Evolutionary conservation across 2,113 vertebrate species (phyloP).

Genomic region (Catharus bicknelli): DNA sequence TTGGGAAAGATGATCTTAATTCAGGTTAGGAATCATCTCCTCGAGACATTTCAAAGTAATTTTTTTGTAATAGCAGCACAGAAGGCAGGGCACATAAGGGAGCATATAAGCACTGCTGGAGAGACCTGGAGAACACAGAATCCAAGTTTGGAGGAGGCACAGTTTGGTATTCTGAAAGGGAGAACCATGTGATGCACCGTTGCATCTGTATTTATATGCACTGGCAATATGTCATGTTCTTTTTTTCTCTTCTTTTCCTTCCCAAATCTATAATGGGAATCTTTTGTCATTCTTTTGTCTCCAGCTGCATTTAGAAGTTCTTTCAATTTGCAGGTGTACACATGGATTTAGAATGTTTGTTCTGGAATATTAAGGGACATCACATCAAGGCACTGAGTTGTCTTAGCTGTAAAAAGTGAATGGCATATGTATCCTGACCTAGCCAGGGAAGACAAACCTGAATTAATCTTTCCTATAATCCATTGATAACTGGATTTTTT

Average conservation of each 20-base stretch:
- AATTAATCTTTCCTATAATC: background rate
- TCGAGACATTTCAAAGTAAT: background rate
- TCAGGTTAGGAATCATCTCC: background rate
- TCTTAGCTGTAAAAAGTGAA: background rate
- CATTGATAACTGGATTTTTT: background rate
- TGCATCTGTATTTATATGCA: background rate
- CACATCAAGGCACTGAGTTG: background rate
- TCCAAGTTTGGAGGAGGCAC: background rate
- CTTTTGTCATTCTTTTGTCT: background rate
- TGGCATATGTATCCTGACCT: background rate
- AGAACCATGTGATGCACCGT: background rate
- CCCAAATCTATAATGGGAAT: background rate
- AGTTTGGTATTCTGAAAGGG: background rate
- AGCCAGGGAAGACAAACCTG: background rate
- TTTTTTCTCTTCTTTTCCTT: background rate
- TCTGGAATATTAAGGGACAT: background rate
- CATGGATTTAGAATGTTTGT: background rate
- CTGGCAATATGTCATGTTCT: background rate
- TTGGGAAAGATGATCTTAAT: background rate
- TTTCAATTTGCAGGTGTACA: background rate
- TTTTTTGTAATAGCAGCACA: background rate
- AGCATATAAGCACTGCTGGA: background rate
- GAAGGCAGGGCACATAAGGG: background rate
- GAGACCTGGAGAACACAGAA: background rate
- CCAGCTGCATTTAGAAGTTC: background rate